Conservation (phyloP, 2,888 invertebrate species). For the Linnaemya vulpina region DNA sequence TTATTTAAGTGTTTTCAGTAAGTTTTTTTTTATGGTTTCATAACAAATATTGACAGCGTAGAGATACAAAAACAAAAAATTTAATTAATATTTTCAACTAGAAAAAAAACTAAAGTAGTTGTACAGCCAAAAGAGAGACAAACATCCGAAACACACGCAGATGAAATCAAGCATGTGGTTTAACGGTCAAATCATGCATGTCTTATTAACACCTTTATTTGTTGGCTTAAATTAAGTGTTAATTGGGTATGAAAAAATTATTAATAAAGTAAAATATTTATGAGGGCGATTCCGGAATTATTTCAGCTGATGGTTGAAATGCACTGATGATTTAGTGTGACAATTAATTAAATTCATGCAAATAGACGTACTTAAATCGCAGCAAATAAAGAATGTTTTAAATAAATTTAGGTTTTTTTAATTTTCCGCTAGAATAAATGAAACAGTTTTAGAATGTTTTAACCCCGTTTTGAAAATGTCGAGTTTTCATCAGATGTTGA, state of each 20-base stretch:
- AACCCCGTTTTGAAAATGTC: too few species aligned
- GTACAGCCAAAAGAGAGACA: neutral
- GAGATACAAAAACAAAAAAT: constrained; percentile 9
- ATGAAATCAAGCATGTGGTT: constrained; percentile 47
- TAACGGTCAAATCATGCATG: constrained; percentile 42
- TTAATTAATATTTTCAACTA: constrained; percentile 38
- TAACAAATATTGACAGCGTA: constrained; percentile 8
- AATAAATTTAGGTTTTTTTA: too few species aligned
- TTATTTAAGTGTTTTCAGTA: neutral
- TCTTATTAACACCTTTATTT: constrained; percentile 45
- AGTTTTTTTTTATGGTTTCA: neutral
- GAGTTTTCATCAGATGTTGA: too few species aligned
- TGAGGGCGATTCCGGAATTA: neutral
- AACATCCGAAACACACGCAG: neutral
- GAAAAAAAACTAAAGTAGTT: neutral
- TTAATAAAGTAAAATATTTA: neutral
- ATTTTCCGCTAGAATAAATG: too few species aligned
- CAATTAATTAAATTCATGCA: too few species aligned
- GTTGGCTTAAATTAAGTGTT: constrained; percentile 40
- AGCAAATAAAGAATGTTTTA: too few species aligned
- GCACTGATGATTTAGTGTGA: too few species aligned
- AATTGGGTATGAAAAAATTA: constrained; percentile 35
- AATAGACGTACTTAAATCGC: too few species aligned
- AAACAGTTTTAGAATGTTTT: too few species aligned
- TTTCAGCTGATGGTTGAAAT: neutral